Evolutionary conservation across 2,797 vertebrate genomes (phyloP), one percentile per base, ranked within the genome.

Genomic region (Sphenodon punctatus): DNA sequence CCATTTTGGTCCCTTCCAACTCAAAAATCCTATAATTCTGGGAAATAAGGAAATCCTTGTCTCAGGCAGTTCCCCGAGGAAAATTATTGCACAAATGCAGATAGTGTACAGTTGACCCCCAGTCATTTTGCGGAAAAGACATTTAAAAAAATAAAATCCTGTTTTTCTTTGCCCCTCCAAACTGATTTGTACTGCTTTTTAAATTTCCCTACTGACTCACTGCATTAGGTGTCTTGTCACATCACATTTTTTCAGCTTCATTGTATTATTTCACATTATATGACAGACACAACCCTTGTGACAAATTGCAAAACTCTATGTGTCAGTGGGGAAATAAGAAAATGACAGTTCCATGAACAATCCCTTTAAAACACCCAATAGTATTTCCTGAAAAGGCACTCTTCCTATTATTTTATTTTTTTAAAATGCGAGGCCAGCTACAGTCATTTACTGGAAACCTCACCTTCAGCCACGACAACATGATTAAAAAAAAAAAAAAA

Each of bases 251-350:
- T 51, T 43, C 27, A 69, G 51, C 27, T 69, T 56, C 49, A 43
- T 69, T 43, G 39, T 41, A 36, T 69, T 85, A 75, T 30, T 66
- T 67, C 87, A 75, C 77, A 86, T 70, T 79, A 82, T 45, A 56
- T 56, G 51, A 56, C 51, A 69, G 51, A 34, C 27, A 32, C 51
- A 69, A 27, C 27, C 39, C 67, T 69, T 82, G 66, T 82, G 89
- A 93, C 89, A 89, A 91, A 64, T 46, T 66, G 80, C 78, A 49
- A 79, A 92, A 88, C 77, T 51, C 42, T 75, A 8, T 36, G 20
- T 85, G 27, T 11, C 77, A 78, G 42, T 0, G 71, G 77, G 73
- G 79, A 89, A 93, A 89, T 88, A 56, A 56, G 27, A 43, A 56
- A 69, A 43, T 43, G 27, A 30, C 39, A 56, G 55, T 68, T 68